Percentiles rank a stretch among this genome's conserved stretches.
phyloP scores from a whole-genome alignment of 2,797 vertebrate genomes.

The Poeciliopsis turneri region DNA sequence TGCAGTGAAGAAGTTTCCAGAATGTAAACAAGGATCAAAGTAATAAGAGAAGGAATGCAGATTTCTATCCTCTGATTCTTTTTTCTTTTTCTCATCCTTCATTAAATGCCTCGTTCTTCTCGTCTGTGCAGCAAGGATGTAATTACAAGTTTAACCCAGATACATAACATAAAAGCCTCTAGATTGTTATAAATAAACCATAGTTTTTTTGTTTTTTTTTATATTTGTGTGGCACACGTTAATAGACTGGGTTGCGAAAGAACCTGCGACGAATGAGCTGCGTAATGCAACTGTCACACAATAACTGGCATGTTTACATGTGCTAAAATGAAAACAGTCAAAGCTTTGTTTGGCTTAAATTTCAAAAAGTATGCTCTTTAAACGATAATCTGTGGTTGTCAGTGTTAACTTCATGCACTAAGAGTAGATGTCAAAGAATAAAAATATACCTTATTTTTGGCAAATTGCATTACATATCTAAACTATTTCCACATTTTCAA shows the following conservation, averaged over 20 bases:
- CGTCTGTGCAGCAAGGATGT: conserved; percentile 35
- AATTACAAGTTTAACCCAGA: conserved; percentile 69
- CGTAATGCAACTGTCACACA: conserved; percentile 5
- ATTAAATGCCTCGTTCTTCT: conserved; percentile 10
- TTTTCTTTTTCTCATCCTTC: conserved; percentile 7
- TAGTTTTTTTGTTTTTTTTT: conserved; percentile 12
- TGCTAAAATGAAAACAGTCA: conserved; percentile 1
- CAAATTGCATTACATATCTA: background rate
- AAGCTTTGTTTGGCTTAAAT: conserved; percentile 16
- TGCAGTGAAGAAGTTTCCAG: background rate
- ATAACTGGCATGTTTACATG: background rate
- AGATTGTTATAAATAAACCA: conserved; percentile 61
- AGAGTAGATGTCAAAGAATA: background rate
- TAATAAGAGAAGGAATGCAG: conserved; percentile 9
- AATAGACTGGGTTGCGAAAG: conserved; percentile 3
- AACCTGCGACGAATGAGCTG: background rate
- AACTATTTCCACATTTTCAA: background rate
- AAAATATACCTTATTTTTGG: background rate
- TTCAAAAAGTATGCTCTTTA: background rate
- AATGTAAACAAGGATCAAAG: background rate
- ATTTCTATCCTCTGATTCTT: conserved; percentile 8
- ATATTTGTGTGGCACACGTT: conserved; percentile 15
- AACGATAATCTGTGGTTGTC: background rate
- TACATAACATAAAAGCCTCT: conserved; percentile 59
- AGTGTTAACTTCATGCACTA: background rate